Evolutionary conservation across 2,797 vertebrate genomes (phyloP).

Genomic region (Eutrigla gurnardus): DNA sequence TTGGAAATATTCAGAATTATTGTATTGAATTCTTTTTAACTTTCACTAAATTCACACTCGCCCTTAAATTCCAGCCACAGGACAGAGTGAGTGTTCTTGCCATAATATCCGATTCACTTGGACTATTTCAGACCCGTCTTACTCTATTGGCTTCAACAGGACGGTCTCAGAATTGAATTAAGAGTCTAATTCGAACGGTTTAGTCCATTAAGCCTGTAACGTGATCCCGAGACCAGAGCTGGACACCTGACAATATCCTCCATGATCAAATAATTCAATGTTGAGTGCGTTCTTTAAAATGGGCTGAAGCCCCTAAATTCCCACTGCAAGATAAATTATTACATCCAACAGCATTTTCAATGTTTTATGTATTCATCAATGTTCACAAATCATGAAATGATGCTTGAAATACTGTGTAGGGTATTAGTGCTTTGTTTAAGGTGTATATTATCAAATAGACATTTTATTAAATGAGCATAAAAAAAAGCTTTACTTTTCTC

Average conservation of each 20-base stretch:
- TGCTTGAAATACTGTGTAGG: neutral
- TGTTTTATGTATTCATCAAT: too few relatives aligned
- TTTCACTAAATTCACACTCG: too few relatives aligned
- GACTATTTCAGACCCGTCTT: slow-evolving; percentile 3
- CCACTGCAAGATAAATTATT: neutral
- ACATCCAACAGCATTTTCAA: neutral
- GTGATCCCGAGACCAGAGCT: slow-evolving; percentile 44
- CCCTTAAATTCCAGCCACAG: neutral
- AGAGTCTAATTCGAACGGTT: slow-evolving; percentile 35
- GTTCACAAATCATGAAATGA: neutral
- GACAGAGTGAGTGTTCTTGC: slow-evolving; percentile 1
- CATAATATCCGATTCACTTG: neutral
- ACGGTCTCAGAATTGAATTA: slow-evolving; percentile 44
- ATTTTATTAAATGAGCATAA: slow-evolving; percentile 6
- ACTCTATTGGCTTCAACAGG: slow-evolving; percentile 24
- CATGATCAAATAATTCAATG: neutral
- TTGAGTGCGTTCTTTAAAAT: neutral
- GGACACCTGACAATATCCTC: slow-evolving; percentile 30
- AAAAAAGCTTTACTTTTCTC: slow-evolving; percentile 30
- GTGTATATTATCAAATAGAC: neutral
- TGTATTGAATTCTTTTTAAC: neutral
- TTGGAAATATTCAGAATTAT: neutral
- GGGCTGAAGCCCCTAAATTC: neutral
- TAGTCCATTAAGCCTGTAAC: slow-evolving; percentile 53
- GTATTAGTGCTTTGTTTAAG: neutral